A percentile compares a stretch with the other conserved stretches of the same genome.
Evolutionary conservation across 2,113 vertebrate genomes (phyloP).

Genomic region (Cyprinus carpio): DNA sequence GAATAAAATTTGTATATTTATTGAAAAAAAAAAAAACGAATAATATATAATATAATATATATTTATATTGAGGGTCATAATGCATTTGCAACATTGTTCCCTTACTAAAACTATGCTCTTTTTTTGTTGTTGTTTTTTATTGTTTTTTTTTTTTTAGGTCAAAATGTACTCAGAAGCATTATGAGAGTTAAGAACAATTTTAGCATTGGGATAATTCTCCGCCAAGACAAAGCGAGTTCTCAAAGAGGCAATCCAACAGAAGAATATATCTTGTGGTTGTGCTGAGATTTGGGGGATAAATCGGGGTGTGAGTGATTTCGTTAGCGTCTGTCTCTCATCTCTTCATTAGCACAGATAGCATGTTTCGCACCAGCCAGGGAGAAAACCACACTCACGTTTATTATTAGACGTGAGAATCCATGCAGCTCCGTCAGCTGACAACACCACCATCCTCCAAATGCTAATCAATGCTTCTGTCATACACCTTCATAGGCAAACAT

Average conservation of each 20-base stretch:
- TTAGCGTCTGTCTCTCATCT: constrained; percentile 59
- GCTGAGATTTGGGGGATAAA: not conserved
- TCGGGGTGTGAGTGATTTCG: constrained; percentile 32
- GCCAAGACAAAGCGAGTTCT: not conserved
- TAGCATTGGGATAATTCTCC: not conserved
- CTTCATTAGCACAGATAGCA: constrained; percentile 72
- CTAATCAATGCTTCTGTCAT: constrained; percentile 57
- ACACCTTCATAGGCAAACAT: not conserved
- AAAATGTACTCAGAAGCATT: no score
- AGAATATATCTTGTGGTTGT: not conserved
- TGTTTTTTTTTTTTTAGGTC: no score
- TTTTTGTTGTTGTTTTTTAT: no score
- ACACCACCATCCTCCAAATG: constrained; percentile 60
- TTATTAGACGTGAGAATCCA: constrained; percentile 74
- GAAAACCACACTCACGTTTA: constrained; percentile 69
- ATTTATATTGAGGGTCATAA: no score
- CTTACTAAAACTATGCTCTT: no score
- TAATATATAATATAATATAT: no score
- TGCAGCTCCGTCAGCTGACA: constrained; percentile 58
- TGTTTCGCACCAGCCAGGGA: constrained; percentile 54
- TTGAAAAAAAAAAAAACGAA: no score
- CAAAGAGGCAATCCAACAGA: not conserved
- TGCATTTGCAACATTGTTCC: no score
- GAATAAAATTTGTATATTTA: no score
- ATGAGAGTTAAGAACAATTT: not conserved